Evolutionary conservation across 2,113 vertebrate genomes (phyloP).

Genomic region (Eulemur rufifrons): DNA sequence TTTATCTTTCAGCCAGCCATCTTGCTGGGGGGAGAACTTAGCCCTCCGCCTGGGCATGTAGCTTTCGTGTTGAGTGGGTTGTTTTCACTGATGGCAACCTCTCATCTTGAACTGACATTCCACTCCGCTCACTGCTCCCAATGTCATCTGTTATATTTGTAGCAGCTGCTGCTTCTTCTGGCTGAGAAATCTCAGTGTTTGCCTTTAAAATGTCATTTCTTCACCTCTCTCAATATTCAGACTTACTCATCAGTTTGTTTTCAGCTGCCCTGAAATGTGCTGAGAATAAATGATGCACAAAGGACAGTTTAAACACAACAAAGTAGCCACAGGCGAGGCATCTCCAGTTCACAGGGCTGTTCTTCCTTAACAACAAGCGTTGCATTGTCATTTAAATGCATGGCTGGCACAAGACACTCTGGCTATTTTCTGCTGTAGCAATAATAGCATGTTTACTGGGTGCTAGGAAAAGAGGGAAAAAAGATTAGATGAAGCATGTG

Average conservation of each 20-base stretch:
- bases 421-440: neutral
- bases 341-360: neutral
- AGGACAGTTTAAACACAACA: conserved; percentile 61
- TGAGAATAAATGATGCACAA: conserved; percentile 74
- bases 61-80: neutral
- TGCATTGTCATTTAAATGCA: neutral
- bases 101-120: neutral
- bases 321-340: conserved; percentile 45
- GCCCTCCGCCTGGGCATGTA: neutral
- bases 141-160: neutral
- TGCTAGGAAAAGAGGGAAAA: neutral
- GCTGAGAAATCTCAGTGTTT: conserved; percentile 75
- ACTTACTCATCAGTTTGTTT: conserved; percentile 53
- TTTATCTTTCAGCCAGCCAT: neutral
- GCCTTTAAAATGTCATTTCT: conserved; percentile 78
- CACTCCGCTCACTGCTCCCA: neutral
- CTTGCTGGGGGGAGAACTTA: neutral
- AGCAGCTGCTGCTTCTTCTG: conserved; percentile 61
- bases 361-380: conserved; percentile 23
- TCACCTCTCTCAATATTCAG: conserved; percentile 59
- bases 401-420: neutral
- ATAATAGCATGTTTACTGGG: neutral
- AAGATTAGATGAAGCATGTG: neutral
- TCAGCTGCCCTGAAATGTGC: conserved; percentile 38
- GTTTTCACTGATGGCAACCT: neutral